Evolutionary conservation across 2,113 vertebrate species (phyloP).

Genomic region (Abramis brama): DNA sequence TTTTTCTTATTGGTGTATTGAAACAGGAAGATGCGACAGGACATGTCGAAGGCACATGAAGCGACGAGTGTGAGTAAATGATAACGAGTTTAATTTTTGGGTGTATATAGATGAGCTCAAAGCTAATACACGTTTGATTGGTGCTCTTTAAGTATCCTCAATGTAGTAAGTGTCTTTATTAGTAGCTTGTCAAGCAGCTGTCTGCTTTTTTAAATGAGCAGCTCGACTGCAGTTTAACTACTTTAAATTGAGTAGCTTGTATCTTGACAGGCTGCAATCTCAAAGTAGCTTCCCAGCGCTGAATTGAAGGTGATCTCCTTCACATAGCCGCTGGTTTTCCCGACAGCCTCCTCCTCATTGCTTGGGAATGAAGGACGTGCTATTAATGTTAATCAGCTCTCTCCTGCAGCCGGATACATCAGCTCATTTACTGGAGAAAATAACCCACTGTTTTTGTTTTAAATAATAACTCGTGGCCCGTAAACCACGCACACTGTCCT

Average conservation of each 20-base stretch:
- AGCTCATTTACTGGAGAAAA: slow-evolving; percentile 21
- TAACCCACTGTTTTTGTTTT: neutral
- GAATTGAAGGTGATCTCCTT: neutral
- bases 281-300: neutral
- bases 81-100: no score
- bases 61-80: no score
- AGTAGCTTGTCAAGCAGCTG: no score
- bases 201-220: neutral
- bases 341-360: neutral
- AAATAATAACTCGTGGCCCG: neutral
- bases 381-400: slow-evolving; percentile 30
- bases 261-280: neutral
- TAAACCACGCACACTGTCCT: neutral
- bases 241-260: neutral
- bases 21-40: no score
- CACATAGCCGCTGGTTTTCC: neutral
- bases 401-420: neutral
- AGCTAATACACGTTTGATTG: no score
- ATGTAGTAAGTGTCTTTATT: no score
- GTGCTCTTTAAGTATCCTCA: no score
- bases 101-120: no score
- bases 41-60: no score
- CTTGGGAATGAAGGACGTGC: neutral
- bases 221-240: neutral
- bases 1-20: no score